Base-by-base conservation (phyloP, 2,797 vertebrate species). In the Epinephelus awoara region DNA sequence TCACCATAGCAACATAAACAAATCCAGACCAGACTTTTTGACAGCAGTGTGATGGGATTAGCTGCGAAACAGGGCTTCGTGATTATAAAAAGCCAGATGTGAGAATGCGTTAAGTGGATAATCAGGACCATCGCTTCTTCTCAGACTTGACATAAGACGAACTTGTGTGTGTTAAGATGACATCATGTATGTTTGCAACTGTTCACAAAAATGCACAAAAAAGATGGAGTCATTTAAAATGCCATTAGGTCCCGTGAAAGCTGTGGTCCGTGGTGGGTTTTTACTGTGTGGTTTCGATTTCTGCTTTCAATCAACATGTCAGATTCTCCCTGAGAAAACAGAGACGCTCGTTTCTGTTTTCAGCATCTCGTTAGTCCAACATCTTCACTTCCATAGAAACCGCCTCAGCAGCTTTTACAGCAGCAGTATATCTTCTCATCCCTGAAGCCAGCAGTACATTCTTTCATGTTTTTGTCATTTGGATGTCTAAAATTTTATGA, bases 1-100 rank as follows among this genome's bases (percentile, higher is more conserved):
- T 88, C 70, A 56, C 84, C 38, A 3, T 76, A 46, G 77, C 87
- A 59, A 84, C 75, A 0, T 76, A 84, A 87, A 89, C 85, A 88
- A 79, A 83, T 79, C 47, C 44, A 42, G 44, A 10, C 34, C 34
- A 34, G 34, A 34, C 6, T 4, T 67, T 14, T 4, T 54, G 21
- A 57, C 15, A 62, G 50, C 27, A n/a, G 58, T 59, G 44, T 34
- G 47, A 72, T 7, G 10, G 10, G 25, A 61, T 59, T 46, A 67
- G 46, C 69, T 65, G 52, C 55, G 34, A 55, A 69, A 57, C 57
- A 63, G 12, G 1, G 29, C 44, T 55, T 40, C 10, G 11, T 49
- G 14, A 76, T 58, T 15, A 27, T 18, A 11, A 51, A 57, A 49
- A 77, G 57, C 34, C 72, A 77, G 72, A 79, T 75, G 54, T 15